Conservation (phyloP, 2,797 vertebrate species). For the Phyllotis vaccarum region DNA sequence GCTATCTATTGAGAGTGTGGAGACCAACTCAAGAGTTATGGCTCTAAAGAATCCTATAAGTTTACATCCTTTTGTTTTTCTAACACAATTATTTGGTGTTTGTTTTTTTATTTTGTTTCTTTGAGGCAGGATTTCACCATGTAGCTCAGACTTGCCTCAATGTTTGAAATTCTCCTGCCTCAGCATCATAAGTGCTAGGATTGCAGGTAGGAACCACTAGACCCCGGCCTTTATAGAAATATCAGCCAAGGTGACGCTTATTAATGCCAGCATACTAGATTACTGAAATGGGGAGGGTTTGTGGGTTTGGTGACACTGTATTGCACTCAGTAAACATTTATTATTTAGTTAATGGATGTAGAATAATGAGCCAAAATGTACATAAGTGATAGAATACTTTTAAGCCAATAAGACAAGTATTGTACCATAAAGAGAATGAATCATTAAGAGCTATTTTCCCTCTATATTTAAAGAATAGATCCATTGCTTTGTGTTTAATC, state of each 20-base stretch:
- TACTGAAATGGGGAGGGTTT: neutral
- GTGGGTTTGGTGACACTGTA: neutral
- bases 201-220: neutral
- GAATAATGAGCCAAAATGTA: neutral
- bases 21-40: neutral
- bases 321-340: slow-evolving; percentile 5
- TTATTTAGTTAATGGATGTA: neutral
- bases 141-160: neutral
- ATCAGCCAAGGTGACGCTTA: slow-evolving; percentile 33
- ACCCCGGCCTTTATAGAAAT: neutral
- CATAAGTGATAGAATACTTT: neutral
- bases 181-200: neutral
- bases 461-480: neutral
- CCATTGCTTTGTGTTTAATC: slow-evolving; percentile 9
- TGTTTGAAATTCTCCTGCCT: neutral
- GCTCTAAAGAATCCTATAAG: neutral
- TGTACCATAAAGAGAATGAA: neutral
- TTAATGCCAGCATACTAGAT: neutral
- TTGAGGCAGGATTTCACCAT: neutral
- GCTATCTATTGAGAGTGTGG: neutral
- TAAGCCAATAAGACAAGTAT: neutral
- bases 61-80: slow-evolving; percentile 20
- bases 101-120: neutral
- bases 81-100: neutral
- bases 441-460: neutral